These are phyloP conservation scores for Anarhynchus alexandrinus DNA, from an alignment of 2,113 vertebrate species.

Conservation along the genomic window DNA sequence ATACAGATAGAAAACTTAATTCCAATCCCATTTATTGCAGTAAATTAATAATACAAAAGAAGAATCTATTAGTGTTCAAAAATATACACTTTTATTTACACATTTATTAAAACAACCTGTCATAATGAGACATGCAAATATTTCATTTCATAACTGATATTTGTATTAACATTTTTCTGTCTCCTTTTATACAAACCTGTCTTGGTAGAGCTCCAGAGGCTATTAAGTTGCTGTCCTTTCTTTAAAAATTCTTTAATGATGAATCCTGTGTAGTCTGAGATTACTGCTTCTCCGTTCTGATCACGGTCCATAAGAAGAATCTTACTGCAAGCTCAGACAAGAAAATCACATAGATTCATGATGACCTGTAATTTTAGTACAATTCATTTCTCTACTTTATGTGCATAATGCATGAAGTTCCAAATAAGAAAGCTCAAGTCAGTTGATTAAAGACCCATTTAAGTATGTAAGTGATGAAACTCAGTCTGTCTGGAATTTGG, in stretches of 20 bases:
- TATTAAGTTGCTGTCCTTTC: not conserved
- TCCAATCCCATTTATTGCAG: not conserved
- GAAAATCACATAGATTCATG: not conserved
- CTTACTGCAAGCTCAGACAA: not conserved
- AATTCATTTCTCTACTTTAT: not conserved
- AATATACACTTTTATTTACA: not conserved
- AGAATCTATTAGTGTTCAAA: not conserved
- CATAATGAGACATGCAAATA: not conserved
- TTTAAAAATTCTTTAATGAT: not conserved
- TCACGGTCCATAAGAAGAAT: not conserved
- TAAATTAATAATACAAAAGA: not conserved
- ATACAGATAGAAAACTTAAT: not conserved
- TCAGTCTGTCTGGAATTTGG: not conserved
- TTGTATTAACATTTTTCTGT: not conserved
- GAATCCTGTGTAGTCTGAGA: not conserved
- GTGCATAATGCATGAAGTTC: not conserved
- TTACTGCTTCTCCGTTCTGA: not conserved
- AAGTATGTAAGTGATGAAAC: not conserved
- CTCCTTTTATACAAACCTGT: not conserved
- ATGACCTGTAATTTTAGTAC: not conserved
- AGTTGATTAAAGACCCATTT: not conserved
- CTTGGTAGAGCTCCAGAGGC: not conserved
- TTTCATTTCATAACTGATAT: not conserved
- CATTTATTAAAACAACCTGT: not conserved
- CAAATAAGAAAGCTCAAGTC: not conserved